Base-by-base conservation (phyloP, 2,797 vertebrate genomes). In the Stomatorhinus walkeri region DNA sequence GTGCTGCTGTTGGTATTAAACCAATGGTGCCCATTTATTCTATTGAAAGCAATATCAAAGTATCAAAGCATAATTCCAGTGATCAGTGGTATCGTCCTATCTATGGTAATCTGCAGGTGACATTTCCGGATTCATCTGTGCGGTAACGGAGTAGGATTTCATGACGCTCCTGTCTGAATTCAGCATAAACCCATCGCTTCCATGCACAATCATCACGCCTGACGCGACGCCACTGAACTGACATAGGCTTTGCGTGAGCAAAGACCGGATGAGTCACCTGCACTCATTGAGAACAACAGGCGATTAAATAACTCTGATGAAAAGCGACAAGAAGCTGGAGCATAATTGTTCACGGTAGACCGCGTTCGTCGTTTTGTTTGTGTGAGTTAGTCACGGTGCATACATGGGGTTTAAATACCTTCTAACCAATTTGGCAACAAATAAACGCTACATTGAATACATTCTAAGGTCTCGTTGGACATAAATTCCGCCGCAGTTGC, bases 191-290 rank as follows among this genome's bases (percentile, higher is more conserved):
- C 40, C 19, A 6, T 61, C 19, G n/a, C 16, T 87, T 48, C 40
- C 56, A 6, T 12, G 86, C n/a, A 7, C 88, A 88, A 86, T 90
- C 87, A 91, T 92, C 91, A 91, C 92, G 89, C 89, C 90, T 90
- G 68, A 90, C 91, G 92, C 90, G 88, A 91, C 89, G 87, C 88
- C 85, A 91, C 85, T 85, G 85, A 92, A 87, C 91, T 90, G 88
- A 89, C 88, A 89, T 86, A 89, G 90, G 92, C 92, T 92, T 85
- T 84, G 88, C 90, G 89, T 89, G 81, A 91, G 91, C 92, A 92
- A 87, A 87, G 22, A 89, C 91, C 91, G 89, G 92, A 89, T 94
- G 93, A 94, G 90, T 94, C 93, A 95, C 91, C 90, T 91, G 88
- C 91, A 90, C 90, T 92, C 91, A 83, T 88, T 90, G 88, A 91